Evolutionary conservation across 2,888 invertebrate genomes (phyloP), one percentile per base, ranked within the genome.

Genomic region (Tortrix viridana): DNA sequence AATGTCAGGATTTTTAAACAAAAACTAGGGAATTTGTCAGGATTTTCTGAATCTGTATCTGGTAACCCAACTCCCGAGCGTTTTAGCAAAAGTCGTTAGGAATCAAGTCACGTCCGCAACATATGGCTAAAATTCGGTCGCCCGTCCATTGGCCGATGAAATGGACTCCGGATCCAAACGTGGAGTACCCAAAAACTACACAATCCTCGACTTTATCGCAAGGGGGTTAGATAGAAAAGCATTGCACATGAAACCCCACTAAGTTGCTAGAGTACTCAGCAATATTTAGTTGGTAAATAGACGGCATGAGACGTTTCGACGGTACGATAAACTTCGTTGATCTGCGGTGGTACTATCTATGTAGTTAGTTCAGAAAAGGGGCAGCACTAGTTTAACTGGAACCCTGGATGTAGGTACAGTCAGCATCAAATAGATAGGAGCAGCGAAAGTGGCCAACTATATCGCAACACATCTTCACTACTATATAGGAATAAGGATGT

Each of bases 231-330:
- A 41, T 41, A 41, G n/a, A 41, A 50, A 12, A 58, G n/a, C 9
- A 32, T 37, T 52, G 9, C 16, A 9, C 26, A 0, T 16, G 2
- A 59, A 52, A 32, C 18, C 19, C 59, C 52, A 22, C 23, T 22
- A 52, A 18, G 49, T 32, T 32, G 32, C 3, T 48, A 43, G 14
- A 49, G 38, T 23, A 46, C 62, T 62, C 46, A 41, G 62, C 49
- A 26, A 46, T 46, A 62, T 57, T 57, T 48, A 26, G 46, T 56
- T 52, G 37, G 62, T 57, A 52, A 62, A 62, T 52, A 62, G 38
- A 62, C 49, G 56, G 46, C 56, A 46, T 37, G 50, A 46, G 50
- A 56, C 62, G 41, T 62, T 62, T 62, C 56, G 61, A 18, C 44
- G 38, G 44, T 23, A 50, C 43, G 61, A 5, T 5, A 23, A 48